These are phyloP conservation scores for Drosophila melanica DNA, from an alignment of 1,140 invertebrate genomes.

Conservation along the genomic window DNA sequence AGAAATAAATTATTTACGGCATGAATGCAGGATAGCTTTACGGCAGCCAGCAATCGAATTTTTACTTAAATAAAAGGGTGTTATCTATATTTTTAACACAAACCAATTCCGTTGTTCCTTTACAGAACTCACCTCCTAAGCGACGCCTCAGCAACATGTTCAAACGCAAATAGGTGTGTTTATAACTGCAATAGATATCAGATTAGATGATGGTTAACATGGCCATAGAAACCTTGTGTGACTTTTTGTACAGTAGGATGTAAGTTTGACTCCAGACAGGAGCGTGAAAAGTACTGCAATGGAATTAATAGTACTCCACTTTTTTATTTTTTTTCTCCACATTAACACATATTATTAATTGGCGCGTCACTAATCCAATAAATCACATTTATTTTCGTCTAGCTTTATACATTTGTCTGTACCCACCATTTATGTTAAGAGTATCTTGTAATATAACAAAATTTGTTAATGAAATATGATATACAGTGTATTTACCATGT, in stretches of 20 bases:
- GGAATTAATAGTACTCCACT: neutral
- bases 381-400: too few species aligned
- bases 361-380: too few species aligned
- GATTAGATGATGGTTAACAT: neutral
- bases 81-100: constrained; percentile 1
- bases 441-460: neutral
- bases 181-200: constrained; percentile 2
- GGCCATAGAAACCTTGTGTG: neutral
- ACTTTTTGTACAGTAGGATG: constrained; percentile 10
- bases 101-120: constrained; percentile 45
- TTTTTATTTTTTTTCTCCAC: too few species aligned
- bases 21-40: neutral
- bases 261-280: neutral
- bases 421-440: neutral
- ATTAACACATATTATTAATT: too few species aligned
- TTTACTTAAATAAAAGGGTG: neutral
- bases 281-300: neutral
- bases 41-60: constrained; percentile 7
- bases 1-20: neutral
- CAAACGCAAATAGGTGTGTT: constrained; percentile 66
- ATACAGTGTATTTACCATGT: constrained; percentile 14
- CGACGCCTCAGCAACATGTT: constrained; percentile 80
- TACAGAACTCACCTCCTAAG: constrained; percentile 80
- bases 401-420: neutral
- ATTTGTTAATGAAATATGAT: constrained; percentile 9